Base-by-base conservation (phyloP, 2,888 invertebrate species). In the Clusia tigrina region DNA sequence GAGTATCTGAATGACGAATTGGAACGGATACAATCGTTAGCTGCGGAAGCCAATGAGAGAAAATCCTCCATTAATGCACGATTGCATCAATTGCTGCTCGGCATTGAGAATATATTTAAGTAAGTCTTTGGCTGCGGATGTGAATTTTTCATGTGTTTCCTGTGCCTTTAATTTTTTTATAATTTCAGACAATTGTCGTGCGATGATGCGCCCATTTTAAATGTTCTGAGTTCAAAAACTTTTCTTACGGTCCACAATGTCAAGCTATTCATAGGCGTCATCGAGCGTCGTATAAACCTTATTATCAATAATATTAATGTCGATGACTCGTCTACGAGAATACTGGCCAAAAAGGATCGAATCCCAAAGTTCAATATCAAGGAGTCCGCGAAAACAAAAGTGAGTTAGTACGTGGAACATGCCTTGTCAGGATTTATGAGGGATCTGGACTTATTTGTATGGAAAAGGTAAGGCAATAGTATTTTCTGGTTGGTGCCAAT, bases 221-320 rank as follows among this genome's bases (percentile, higher is more conserved):
- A 88, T 72, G 85, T 93, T 12, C 81, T 94, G 2, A 92, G 92
- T 52, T 87, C 89, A 22, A 89, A 91, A 60, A 87, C 90, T n/a
- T 87, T 87, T 20, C 89, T 94, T 46, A 90, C 89, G 61, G 86
- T 87, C 58, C 88, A 89, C 72, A 96, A 95, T 84, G 92, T 92
- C 1, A 88, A 92, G 63, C 87, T 94, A 15, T 94, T 92, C 79
- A 87, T 95, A 73, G 91, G 92, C 69, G 89, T 94, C 48, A 88
- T 96, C 68, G 94, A 95, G 77, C 89, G 90, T 77, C 88, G 89
- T 62, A 89, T 82, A 1, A 80, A 82, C 69, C 64, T 76, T 6
- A 77, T 83, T 32, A 79, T 81, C 0, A 79, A 71, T 57, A 75
- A 77, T 6, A 74, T 81, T 3, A 80, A 81, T 65, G 71, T 79